A percentile compares a stretch with the other conserved stretches of the same genome.
Evolutionary conservation across 1,140 invertebrate species (phyloP).

Genomic region (Amphibalanus amphitrite): DNA sequence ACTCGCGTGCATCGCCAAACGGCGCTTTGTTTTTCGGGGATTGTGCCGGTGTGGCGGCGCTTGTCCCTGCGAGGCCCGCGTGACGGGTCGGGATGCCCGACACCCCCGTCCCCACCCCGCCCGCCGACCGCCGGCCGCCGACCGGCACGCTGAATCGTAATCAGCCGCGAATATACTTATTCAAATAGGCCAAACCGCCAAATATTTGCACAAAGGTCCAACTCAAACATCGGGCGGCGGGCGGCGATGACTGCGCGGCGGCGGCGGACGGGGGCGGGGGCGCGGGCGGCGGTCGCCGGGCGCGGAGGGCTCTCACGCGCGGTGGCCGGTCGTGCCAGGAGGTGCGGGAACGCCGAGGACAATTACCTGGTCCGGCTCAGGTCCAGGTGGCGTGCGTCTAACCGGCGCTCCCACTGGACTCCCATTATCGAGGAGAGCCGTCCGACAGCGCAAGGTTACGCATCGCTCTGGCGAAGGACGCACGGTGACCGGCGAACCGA

Average conservation of each 20-base stretch:
- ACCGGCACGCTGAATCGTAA: neutral
- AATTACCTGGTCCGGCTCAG: neutral
- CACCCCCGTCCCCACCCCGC: too few relatives aligned
- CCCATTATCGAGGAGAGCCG: neutral
- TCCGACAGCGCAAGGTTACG: neutral
- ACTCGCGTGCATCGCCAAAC: neutral
- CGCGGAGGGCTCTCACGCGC: neutral
- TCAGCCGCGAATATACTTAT: neutral
- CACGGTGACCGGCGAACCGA: neutral
- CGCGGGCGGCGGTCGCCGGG: too few relatives aligned
- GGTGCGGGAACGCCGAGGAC: neutral
- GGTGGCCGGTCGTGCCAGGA: neutral
- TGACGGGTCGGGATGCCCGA: neutral
- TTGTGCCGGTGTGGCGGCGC: neutral
- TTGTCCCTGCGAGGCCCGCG: neutral
- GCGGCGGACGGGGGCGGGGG: too few relatives aligned
- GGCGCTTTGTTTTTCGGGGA: neutral
- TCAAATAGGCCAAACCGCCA: neutral
- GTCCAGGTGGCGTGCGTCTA: neutral
- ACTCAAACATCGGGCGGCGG: neutral
- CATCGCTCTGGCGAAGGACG: neutral
- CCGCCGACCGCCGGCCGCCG: too few relatives aligned
- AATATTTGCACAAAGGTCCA: constrained; percentile 1
- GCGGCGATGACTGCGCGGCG: neutral
- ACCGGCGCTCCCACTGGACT: neutral